phyloP scores from a whole-genome alignment of 1,140 invertebrate species.

The Drosophila virilis region DNA sequence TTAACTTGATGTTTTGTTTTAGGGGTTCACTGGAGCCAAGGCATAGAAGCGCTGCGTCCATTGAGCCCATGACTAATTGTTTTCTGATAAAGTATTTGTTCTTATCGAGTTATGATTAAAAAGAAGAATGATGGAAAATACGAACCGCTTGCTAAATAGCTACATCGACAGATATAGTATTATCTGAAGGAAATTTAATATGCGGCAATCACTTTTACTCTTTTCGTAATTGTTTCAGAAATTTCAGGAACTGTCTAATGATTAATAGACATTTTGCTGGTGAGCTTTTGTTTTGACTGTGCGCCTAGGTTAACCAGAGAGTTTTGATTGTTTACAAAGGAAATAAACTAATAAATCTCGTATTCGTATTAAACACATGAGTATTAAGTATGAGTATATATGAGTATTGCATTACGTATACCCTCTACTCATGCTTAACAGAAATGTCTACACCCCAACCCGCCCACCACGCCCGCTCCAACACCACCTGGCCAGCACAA shows the following conservation, averaged over 20 bases:
- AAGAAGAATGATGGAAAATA: background rate
- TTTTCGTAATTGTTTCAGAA: background rate
- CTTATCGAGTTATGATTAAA: slow-evolving; percentile 9
- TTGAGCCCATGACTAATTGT: slow-evolving; percentile 29
- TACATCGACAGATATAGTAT: background rate
- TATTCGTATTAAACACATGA: background rate
- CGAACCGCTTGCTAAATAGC: background rate
- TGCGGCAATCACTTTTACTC: background rate
- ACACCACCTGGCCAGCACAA: background rate
- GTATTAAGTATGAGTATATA: background rate
- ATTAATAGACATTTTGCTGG: background rate
- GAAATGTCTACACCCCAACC: background rate
- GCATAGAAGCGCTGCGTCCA: background rate
- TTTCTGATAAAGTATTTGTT: slow-evolving; percentile 1
- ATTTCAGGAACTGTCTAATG: slow-evolving; percentile 1
- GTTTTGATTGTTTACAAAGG: background rate
- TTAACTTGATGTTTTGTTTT: background rate
- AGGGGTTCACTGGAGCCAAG: background rate
- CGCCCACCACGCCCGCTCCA: background rate
- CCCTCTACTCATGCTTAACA: background rate
- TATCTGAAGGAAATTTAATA: slow-evolving; percentile 16
- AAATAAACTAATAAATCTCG: background rate
- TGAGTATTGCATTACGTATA: slow-evolving; percentile 1
- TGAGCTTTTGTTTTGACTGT: background rate
- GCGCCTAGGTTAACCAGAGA: background rate